A percentile compares a stretch with the other conserved stretches of the same genome.
Evolutionary conservation across 2,797 vertebrate species (phyloP).

Genomic region (Micropoecilia bifurca): DNA sequence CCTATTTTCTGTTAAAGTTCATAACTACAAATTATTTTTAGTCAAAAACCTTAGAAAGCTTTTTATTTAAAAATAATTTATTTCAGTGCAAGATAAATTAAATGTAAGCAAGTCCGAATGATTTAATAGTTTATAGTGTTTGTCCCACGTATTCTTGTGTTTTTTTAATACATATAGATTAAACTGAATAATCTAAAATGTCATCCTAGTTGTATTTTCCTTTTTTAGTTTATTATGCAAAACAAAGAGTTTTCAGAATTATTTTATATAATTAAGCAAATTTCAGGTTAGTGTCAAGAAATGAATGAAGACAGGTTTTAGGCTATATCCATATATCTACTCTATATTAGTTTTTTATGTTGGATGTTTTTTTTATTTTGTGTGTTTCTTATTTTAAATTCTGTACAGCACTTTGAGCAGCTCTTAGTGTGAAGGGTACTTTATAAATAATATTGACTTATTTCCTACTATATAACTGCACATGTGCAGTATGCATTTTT

Average conservation of each 20-base stretch:
- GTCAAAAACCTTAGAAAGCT: neutral
- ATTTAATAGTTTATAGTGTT: neutral
- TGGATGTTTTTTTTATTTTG: neutral
- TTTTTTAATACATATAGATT: neutral
- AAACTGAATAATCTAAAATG: neutral
- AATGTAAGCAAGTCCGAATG: neutral
- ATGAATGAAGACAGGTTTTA: neutral
- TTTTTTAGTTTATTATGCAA: neutral
- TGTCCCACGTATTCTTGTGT: neutral
- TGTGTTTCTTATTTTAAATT: neutral
- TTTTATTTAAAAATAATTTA: neutral
- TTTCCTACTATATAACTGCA: neutral
- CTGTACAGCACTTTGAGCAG: neutral
- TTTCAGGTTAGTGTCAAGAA: neutral
- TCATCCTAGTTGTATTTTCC: neutral
- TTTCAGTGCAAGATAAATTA: neutral
- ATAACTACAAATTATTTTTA: neutral
- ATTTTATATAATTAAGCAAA: neutral
- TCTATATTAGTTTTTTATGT: neutral
- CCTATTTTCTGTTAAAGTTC: neutral
- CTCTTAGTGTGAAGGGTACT: neutral
- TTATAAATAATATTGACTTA: neutral
- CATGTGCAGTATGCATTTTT: neutral
- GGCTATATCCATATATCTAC: neutral
- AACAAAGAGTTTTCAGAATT: neutral